These are phyloP conservation scores for Callipepla californica DNA, from an alignment of 2,113 vertebrate species.

Conservation along the genomic window DNA sequence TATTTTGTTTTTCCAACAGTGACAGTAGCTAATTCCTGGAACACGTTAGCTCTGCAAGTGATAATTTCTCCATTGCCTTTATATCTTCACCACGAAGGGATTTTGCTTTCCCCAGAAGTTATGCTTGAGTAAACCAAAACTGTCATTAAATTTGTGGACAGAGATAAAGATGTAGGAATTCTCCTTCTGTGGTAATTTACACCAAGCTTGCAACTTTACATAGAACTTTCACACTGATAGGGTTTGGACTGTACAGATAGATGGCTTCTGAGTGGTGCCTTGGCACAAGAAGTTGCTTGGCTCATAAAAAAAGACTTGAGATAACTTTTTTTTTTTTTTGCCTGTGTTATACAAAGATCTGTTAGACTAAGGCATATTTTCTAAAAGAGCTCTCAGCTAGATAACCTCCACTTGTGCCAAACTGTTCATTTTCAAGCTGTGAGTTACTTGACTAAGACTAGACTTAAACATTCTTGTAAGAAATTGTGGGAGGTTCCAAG, in stretches of 20 bases:
- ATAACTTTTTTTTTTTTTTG: not conserved
- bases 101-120: not conserved
- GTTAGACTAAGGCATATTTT: not conserved
- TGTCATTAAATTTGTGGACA: not conserved
- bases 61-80: not conserved
- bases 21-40: not conserved
- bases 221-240: not conserved
- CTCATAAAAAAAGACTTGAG: not conserved
- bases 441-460: not conserved
- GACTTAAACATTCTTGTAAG: not conserved
- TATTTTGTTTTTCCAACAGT: not conserved
- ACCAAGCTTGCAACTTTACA: not conserved
- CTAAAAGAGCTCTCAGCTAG: not conserved
- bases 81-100: not conserved
- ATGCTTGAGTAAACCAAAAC: not conserved
- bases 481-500: not conserved
- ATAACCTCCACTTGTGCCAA: not conserved
- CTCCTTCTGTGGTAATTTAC: not conserved
- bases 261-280: not conserved
- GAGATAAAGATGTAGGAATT: not conserved
- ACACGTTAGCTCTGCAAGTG: not conserved
- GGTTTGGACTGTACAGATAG: not conserved
- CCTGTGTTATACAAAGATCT: not conserved
- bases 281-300: not conserved
- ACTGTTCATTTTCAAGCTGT: not conserved